phyloP scores from a whole-genome alignment of 2,797 vertebrate species.

The Pantherophis alleghaniensis region DNA sequence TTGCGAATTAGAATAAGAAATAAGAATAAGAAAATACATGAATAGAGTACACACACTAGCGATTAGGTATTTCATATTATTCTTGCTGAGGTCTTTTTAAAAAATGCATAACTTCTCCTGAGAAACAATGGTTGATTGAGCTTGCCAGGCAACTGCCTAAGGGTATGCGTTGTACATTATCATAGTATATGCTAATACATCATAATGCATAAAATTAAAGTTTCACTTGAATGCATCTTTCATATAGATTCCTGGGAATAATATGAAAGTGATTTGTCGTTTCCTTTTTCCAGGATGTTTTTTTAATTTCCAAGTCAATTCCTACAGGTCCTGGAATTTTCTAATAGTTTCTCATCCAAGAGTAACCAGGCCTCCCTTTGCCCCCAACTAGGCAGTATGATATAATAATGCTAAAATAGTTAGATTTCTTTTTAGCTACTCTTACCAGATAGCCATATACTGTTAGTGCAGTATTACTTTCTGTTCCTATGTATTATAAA shows the following conservation, averaged over 20 bases:
- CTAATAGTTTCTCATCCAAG: not conserved
- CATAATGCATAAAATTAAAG: not conserved
- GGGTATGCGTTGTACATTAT: not conserved
- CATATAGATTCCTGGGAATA: not conserved
- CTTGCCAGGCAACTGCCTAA: not conserved
- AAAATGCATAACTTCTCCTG: not conserved
- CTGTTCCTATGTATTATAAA: not conserved
- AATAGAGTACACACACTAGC: not conserved
- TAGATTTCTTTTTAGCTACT: not conserved
- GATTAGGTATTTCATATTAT: not conserved
- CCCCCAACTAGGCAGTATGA: not conserved
- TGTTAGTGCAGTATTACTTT: not conserved
- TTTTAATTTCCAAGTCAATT: not conserved
- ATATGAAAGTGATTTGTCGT: not conserved
- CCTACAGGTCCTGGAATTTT: not conserved
- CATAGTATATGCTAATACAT: not conserved
- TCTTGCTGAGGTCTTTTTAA: not conserved
- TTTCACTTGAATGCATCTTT: not conserved
- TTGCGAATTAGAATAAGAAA: not conserved
- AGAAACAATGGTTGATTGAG: not conserved
- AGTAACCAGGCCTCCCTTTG: not conserved
- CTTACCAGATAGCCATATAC: not conserved
- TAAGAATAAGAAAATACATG: not conserved
- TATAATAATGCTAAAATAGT: not conserved
- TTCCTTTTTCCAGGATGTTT: not conserved